Evolutionary conservation across 2,797 vertebrate genomes (phyloP), one percentile per base, ranked within the genome.

Genomic region (Sebastes oblongus): DNA sequence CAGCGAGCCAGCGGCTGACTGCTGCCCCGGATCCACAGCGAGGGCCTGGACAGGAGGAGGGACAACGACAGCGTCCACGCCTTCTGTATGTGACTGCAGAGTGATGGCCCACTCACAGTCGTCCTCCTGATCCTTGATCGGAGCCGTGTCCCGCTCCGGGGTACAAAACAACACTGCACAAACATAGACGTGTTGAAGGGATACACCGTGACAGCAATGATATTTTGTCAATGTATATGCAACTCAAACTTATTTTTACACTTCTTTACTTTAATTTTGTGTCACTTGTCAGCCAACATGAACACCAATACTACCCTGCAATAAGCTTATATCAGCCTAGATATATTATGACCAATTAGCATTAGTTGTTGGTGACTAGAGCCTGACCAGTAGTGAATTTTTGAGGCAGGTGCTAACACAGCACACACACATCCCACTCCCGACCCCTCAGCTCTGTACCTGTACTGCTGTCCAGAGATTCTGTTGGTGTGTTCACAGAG

Each of bases 71-170:
- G 77, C 0, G 3, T 84, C 80, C 16, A 39, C 8, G 2, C 3
- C 22, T 0, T 74, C 86, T 9, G 73, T 10, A 2, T 60, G 71
- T 1, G 80, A 58, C 78, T 85, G 87, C 60, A 80, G 60, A n/a
- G 64, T 22, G 66, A 81, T 2, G 59, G 70, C 72, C 93, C 93
- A 93, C 14, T 87, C 77, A 4, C 72, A 80, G 58, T 88, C 88
- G 2, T 66, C 85, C 20, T 75, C 80, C 60, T 77, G 83, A 16
- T 78, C 80, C 0, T 73, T 72, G 56, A 30, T 67, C 24, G 65
- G 75, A 32, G 52, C 10, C 2, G 24, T 3, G 3, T 78, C 82
- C 20, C 6, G 73, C 29, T 91, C 86, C 2, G 65, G 9, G 4
- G 62, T 29, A 76, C 78, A 78, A 2, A 82, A 78, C 18, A 75